Percentiles rank a stretch among this genome's conserved stretches.
Conservation (phyloP, 2,797 vertebrate genomes). For the Fundulus diaphanus region DNA sequence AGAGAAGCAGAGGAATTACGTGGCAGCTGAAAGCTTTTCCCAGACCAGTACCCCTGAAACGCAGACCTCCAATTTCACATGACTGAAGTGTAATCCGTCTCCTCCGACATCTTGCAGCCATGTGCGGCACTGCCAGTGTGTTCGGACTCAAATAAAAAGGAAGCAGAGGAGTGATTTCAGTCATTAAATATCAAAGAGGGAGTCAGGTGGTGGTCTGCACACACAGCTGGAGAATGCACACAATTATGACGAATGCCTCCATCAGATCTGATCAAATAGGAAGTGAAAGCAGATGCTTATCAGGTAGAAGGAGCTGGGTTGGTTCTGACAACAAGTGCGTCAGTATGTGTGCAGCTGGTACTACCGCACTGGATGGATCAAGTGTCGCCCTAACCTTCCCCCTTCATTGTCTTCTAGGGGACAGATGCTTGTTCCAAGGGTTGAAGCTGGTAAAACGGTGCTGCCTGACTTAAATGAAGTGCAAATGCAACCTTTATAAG, state of each 20-base stretch:
- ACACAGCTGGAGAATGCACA: constrained; percentile 42
- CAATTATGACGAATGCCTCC: constrained; percentile 53
- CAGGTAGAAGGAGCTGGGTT: constrained; percentile 54
- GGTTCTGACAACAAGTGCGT: constrained; percentile 33
- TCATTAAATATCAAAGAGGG: constrained; percentile 73
- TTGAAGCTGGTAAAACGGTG: constrained; percentile 28
- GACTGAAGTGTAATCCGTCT: constrained; percentile 71
- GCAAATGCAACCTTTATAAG: constrained; percentile 7
- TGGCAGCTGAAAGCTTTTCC: constrained; percentile 57
- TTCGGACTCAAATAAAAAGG: constrained; percentile 62
- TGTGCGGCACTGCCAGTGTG: constrained; percentile 72
- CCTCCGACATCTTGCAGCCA: constrained; percentile 78
- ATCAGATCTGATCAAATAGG: constrained; percentile 42
- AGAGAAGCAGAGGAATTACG: constrained; percentile 65
- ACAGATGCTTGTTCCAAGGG: constrained; percentile 59
- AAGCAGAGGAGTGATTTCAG: constrained; percentile 61
- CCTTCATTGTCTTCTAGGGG: constrained; percentile 57
- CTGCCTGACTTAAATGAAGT: constrained; percentile 1
- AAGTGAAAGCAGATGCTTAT: constrained; percentile 74
- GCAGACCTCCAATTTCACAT: constrained; percentile 71
- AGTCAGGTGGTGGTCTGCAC: constrained; percentile 41
- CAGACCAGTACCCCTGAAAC: constrained; percentile 67
- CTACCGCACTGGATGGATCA: constrained; percentile 65
- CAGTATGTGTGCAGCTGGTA: constrained; percentile 48
- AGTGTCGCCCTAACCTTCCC: constrained; percentile 61